A percentile compares a stretch with the other conserved stretches of the same genome.
Evolutionary conservation across 2,888 invertebrate genomes (phyloP).

Genomic region (Vanessa cardui): DNA sequence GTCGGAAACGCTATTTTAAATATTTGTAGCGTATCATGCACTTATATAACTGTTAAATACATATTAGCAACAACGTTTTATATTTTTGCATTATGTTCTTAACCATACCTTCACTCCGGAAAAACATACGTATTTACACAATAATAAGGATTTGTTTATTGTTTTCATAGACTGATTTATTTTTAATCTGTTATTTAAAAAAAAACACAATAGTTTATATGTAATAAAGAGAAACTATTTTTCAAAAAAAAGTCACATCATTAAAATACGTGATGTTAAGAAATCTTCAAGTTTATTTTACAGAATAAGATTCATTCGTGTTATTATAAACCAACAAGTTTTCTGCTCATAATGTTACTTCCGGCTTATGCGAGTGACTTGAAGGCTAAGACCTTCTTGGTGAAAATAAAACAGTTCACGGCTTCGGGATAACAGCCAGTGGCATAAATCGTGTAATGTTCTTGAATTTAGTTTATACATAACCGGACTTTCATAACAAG

Average conservation of each 20-base stretch:
- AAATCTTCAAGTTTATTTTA: slow-evolving; percentile 3
- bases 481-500: slow-evolving; percentile 10
- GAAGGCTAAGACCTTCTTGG: slow-evolving; percentile 31
- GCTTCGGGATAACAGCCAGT: slow-evolving; percentile 23
- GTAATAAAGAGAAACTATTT: slow-evolving; percentile 3
- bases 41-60: too few relatives aligned
- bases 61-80: too few relatives aligned
- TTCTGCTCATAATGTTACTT: slow-evolving; percentile 26
- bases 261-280: slow-evolving; percentile 1
- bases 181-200: too few relatives aligned
- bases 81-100: too few relatives aligned
- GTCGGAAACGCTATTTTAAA: background rate
- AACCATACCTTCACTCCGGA: too few relatives aligned
- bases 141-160: too few relatives aligned
- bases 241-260: background rate
- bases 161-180: too few relatives aligned
- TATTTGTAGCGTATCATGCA: background rate
- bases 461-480: slow-evolving; percentile 12
- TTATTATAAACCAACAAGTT: slow-evolving; percentile 22
- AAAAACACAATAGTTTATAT: too few relatives aligned
- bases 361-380: slow-evolving; percentile 27
- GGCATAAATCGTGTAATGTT: slow-evolving; percentile 20
- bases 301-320: slow-evolving; percentile 8
- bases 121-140: too few relatives aligned
- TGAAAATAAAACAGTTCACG: slow-evolving; percentile 27